Evolutionary conservation across 1,140 invertebrate genomes (phyloP), one percentile per base, ranked within the genome.

Genomic region (Idris sp.): DNA sequence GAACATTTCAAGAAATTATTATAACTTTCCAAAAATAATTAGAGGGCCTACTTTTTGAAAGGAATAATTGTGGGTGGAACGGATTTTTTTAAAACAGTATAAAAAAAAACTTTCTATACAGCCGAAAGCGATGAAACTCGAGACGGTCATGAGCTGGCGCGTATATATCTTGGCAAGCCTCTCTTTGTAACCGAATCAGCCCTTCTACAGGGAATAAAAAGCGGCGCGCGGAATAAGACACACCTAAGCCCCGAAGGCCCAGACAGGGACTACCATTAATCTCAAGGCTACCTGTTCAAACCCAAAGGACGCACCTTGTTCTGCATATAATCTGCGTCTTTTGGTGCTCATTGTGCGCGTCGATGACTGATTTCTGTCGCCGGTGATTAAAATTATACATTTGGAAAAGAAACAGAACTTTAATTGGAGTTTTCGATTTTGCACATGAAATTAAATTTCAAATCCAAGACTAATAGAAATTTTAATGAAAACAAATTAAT

Each of bases 211-310:
- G 41, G 33, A 48, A 28, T 48, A 61, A 61, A 56, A 53, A 71
- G 56, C 49, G 14, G 44, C 62, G 51, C 54, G 36, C 35, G 68
- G 72, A 74, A 62, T 59, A 76, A 72, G 65, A 76, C 72, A 79
- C 78, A 77, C 77, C 80, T 81, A 77, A 77, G 75, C 78, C 78
- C 78, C 54, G 68, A 51, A 80, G 80, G 75, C 74, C 35, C 80
- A 81, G 78, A 81, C 78, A 59, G 73, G 77, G 67, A 77, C 73
- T 76, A 64, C 73, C 71, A 80, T 81, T 81, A 81, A 79, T 77
- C 64, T 72, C 75, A 79, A 79, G 77, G 76, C 58, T 74, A 72
- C 44, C 61, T 65, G 58, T 74, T 46, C 54, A 59, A 75, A 69
- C 54, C 59, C 51, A 53, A 69, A 56, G 65, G 58, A 71, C 59